Conservation (phyloP, 2,888 invertebrate species). For the Smittia aterrima region DNA sequence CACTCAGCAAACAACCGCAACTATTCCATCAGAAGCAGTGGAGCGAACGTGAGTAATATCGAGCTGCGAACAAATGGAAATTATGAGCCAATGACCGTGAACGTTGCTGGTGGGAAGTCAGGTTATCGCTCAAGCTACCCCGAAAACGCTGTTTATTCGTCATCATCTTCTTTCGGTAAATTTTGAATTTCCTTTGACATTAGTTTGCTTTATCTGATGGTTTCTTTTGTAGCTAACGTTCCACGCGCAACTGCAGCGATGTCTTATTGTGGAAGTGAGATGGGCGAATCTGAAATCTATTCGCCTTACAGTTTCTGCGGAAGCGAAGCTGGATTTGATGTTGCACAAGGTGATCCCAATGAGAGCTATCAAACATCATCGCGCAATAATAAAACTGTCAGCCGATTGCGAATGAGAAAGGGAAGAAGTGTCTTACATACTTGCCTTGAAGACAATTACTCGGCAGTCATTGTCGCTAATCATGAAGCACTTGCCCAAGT, state of each 20-base stretch:
- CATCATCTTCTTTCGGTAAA: constrained; percentile 26
- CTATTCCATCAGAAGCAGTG: background rate
- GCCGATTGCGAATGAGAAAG: constrained; percentile 71
- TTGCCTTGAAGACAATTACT: constrained; percentile 85
- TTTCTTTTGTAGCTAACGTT: background rate
- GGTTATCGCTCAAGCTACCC: constrained; percentile 25
- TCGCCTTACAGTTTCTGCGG: constrained; percentile 75
- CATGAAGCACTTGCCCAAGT: constrained; percentile 87
- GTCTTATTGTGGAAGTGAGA: constrained; percentile 80
- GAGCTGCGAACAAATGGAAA: constrained; percentile 19
- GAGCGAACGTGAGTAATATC: constrained; percentile 9
- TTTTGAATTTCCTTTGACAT: background rate
- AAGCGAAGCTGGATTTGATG: constrained; percentile 57
- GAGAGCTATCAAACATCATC: constrained; percentile 49
- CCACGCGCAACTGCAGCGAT: constrained; percentile 63
- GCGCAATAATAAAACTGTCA: constrained; percentile 55
- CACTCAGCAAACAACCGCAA: constrained; percentile 1
- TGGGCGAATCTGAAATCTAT: constrained; percentile 78
- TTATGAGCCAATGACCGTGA: constrained; percentile 31
- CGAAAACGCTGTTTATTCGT: constrained; percentile 21
- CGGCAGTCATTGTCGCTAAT: constrained; percentile 84
- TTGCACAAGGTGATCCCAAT: constrained; percentile 51
- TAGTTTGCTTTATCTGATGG: background rate
- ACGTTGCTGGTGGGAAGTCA: background rate
- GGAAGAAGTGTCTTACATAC: constrained; percentile 80